phyloP scores from a whole-genome alignment of 2,888 invertebrate genomes.

The Lomographa bimaculata region DNA sequence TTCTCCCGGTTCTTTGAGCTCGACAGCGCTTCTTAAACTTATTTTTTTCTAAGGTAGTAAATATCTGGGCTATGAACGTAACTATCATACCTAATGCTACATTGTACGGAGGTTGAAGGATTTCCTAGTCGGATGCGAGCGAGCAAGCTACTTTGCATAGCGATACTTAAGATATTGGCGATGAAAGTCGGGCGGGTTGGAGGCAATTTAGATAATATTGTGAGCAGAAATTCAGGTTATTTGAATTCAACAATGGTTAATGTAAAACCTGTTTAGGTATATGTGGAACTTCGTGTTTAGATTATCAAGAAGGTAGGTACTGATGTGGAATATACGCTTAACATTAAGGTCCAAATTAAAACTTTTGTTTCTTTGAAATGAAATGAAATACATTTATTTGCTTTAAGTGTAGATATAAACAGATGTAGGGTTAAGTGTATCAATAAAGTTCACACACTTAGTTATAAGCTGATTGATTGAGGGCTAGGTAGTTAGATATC shows the following conservation, averaged over 20 bases:
- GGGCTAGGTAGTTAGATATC: no score
- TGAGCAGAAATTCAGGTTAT: conserved; percentile 2
- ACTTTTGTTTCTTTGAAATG: no score
- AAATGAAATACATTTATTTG: no score
- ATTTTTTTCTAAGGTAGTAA: neutral
- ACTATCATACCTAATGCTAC: conserved; percentile 1
- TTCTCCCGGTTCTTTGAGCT: conserved; percentile 7
- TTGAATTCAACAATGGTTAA: conserved; percentile 1
- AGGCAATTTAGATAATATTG: conserved; percentile 12
- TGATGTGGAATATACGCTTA: no score
- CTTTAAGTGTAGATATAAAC: no score
- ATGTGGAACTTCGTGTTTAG: no score
- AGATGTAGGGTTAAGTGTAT: no score
- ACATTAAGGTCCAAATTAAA: no score
- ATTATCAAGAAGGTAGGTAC: no score
- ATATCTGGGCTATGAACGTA: conserved; percentile 11
- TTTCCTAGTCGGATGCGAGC: conserved; percentile 2
- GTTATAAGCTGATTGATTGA: no score
- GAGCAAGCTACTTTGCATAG: conserved; percentile 16
- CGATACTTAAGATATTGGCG: conserved; percentile 11
- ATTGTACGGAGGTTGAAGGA: conserved; percentile 6
- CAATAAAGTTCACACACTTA: no score
- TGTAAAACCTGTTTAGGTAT: neutral
- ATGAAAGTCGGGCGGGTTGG: conserved; percentile 1
- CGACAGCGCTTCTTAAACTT: conserved; percentile 2